Base-by-base conservation (phyloP, 1,140 invertebrate species). In the Steinernema khuongi region DNA sequence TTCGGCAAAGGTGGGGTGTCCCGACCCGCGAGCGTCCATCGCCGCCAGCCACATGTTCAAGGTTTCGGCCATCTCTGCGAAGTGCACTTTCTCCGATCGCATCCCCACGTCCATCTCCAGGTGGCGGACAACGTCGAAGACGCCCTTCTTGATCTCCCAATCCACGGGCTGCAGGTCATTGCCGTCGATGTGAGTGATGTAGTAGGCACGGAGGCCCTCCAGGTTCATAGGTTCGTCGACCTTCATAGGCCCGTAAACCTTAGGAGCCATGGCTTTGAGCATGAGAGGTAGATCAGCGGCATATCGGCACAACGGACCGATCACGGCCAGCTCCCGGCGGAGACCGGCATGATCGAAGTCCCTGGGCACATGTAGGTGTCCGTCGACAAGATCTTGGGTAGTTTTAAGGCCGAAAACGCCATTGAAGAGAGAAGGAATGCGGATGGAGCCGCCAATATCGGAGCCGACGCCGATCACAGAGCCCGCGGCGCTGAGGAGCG, bases 321-420 rank as follows among this genome's bases (percentile, higher is more conserved):
- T 4, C 4, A 60, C 50, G 26, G 50, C 50, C 7, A 60, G 22
- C 19, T 60, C 50, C 19, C 19, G 14, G 11, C 50, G 11, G 7
- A 11, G 4, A n/a, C 50, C 50, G 11, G 22, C 36, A 26, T 73
- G 31, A 32, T 66, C 26, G 14, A 1, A 11, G 11, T 30, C 72
- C 2, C 14, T 60, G 2, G 50, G 50, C 11, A 60, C 22, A 22
- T 60, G 50, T 4, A 14, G 7, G 26, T 11, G 2, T 14, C 50
- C 50, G 30, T 30, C 7, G 2, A 41, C 68, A 4, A 32, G 7
- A 14, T 41, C 28, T 22, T 41, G 90, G 0, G 92, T 91, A 19
- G 93, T 92, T 86, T 95, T 96, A 85, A 96, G 94, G 7, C 94
- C 94, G 86, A 94, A 97, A 68, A 96, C 89, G 43, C 94, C 94